Conservation (phyloP, 2,113 vertebrate genomes). For the Symphodus melops region DNA sequence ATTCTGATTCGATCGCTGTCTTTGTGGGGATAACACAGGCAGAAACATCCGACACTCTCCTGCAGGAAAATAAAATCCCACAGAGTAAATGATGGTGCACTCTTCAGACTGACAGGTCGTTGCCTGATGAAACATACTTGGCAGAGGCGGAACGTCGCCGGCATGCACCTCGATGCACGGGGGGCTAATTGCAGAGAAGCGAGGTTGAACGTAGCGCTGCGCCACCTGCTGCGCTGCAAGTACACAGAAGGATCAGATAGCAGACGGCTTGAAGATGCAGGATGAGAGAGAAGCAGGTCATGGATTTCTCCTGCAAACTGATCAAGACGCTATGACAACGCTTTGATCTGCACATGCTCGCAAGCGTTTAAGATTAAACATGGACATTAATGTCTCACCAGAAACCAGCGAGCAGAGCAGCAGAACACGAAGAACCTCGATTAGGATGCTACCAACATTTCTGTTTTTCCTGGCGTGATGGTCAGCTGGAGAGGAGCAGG, state of each 20-base stretch:
- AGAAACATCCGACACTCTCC: no score
- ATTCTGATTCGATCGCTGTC: not conserved
- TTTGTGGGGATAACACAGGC: no score
- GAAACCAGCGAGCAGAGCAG: not conserved
- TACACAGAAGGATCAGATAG: slow-evolving; percentile 33
- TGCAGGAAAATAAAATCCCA: not conserved
- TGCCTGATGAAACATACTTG: slow-evolving; percentile 44
- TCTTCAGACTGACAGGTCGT: slow-evolving; percentile 43
- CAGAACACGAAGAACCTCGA: not conserved
- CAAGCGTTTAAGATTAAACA: not conserved
- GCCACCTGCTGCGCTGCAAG: slow-evolving; percentile 47
- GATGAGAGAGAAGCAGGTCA: slow-evolving; percentile 54
- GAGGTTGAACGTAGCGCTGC: slow-evolving; percentile 27
- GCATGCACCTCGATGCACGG: slow-evolving; percentile 34
- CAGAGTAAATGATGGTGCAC: slow-evolving; percentile 17
- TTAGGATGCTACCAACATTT: slow-evolving; percentile 11
- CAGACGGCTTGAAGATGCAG: slow-evolving; percentile 12
- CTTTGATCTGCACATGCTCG: slow-evolving; percentile 1
- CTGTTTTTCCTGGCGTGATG: not conserved
- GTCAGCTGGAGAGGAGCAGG: not conserved
- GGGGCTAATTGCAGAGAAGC: slow-evolving; percentile 63
- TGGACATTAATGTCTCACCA: not conserved
- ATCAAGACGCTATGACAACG: not conserved
- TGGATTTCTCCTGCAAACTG: slow-evolving; percentile 27
- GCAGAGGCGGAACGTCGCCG: slow-evolving; percentile 15